Evolutionary conservation across 2,113 vertebrate species (phyloP).

Genomic region (Parotia lawesii): DNA sequence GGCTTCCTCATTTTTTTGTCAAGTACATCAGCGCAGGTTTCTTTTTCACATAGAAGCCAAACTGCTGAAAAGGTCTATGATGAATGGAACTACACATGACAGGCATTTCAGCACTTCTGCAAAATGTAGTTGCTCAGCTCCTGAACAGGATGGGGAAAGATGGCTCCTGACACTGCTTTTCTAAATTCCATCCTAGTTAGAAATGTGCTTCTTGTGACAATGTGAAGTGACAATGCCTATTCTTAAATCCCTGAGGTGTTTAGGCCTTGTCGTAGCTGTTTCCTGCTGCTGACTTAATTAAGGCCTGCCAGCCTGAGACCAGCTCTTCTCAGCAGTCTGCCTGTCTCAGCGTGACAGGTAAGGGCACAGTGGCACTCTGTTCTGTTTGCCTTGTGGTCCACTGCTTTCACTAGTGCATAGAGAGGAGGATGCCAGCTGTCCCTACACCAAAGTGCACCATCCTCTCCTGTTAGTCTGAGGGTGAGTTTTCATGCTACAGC

Average conservation of each 20-base stretch:
- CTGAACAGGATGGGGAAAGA: neutral
- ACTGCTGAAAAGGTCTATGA: neutral
- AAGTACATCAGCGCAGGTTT: neutral
- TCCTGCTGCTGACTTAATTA: slow-evolving; percentile 22
- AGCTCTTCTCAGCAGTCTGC: neutral
- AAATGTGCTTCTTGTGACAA: neutral
- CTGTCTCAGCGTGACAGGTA: rapidly evolving
- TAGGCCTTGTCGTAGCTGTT: neutral
- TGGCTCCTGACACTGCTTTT: neutral
- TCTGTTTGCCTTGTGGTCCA: neutral
- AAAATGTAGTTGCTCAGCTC: neutral
- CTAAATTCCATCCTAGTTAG: neutral
- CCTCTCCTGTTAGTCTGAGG: neutral
- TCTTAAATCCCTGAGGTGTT: neutral
- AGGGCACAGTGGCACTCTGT: neutral
- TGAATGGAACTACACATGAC: neutral
- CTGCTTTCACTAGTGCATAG: neutral
- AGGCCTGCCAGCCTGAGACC: neutral
- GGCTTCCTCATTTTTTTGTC: neutral
- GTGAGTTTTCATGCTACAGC: neutral
- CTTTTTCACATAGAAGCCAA: neutral
- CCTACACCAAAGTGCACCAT: neutral
- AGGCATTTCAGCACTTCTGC: neutral
- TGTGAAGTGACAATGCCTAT: neutral
- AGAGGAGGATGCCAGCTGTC: neutral